Base-by-base conservation (phyloP, 1,140 invertebrate genomes). In the Rhagoletis pomonella region DNA sequence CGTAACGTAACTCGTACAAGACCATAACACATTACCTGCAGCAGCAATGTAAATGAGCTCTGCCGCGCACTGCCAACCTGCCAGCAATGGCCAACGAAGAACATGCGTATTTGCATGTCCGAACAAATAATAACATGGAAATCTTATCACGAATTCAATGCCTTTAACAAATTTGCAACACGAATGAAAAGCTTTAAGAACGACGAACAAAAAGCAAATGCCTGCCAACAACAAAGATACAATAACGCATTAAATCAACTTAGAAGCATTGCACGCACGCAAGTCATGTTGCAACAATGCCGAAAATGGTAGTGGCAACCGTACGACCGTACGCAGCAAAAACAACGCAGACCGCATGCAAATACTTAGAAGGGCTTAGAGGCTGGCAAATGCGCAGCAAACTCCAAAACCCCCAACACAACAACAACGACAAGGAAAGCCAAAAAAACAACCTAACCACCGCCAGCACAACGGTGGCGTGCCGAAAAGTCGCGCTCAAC, bases 101-200 rank as follows among this genome's bases (percentile, higher is more conserved):
- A 87, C 87, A 87, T 87, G 87, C 87, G 87, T 87, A 87, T 87
- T 85, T 87, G 77, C 87, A 87, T 62, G 87, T 87, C 60, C 60
- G 62, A 87, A 87, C 87, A 87, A 87, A 87, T 87, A 87, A 87
- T 77, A 85, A 87, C 87, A 87, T 81, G 87, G 65, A 87, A 87
- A 84, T 87, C 87, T 87, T 85, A 87, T 87, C 87, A 87, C 77
- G 87, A 87, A 81, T 65, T 87, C 67, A 87, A 85, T 87, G 77
- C 87, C 62, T 62, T 65, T 81, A 87, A 55, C 73, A 87, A 59
- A 69, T 69, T 73, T 69, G 65, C 64, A 87, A 42, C 55, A 87
- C 67, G 73, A 81, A 81, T 81, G 3, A 2, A 81, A 58, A 81
- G n/a, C n/a, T 14, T 3, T 19, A 77, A 19, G 29, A 39, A 77